phyloP scores from a whole-genome alignment of 1,140 invertebrate species.

The Adelges cooleyi region DNA sequence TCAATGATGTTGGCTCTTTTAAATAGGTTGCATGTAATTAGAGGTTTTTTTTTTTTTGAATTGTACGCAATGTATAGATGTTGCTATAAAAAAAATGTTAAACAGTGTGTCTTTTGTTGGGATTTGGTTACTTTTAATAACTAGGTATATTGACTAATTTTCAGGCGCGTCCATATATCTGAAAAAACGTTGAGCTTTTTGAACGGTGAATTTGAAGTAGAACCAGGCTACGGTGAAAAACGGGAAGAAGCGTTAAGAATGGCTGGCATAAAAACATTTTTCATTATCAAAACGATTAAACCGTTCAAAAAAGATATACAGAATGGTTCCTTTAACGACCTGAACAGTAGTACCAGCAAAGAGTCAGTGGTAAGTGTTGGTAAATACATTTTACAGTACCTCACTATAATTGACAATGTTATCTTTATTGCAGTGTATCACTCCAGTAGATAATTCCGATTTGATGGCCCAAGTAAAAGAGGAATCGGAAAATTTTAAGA shows the following conservation, averaged over 20 bases:
- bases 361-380: background rate
- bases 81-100: no score
- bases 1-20: no score
- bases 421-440: background rate
- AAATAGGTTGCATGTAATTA: no score
- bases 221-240: slow-evolving; percentile 79
- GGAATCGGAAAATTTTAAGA: slow-evolving; percentile 58
- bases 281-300: slow-evolving; percentile 75
- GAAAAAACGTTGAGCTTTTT: slow-evolving; percentile 82
- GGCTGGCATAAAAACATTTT: slow-evolving; percentile 80
- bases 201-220: slow-evolving; percentile 87
- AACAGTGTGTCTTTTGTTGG: no score
- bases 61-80: no score
- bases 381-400: background rate
- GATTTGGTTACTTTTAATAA: no score
- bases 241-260: slow-evolving; percentile 74
- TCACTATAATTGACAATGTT: no score
- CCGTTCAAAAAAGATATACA: slow-evolving; percentile 39
- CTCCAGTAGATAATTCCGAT: slow-evolving; percentile 2
- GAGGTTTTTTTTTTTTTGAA: no score
- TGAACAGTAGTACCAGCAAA: background rate
- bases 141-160: no score
- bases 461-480: slow-evolving; percentile 39
- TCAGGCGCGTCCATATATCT: slow-evolving; percentile 85
- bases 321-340: slow-evolving; percentile 1